Evolutionary conservation across 35 echinoderm and acorn worm genomes (phyloP).

Genomic region (Patiria miniata): DNA sequence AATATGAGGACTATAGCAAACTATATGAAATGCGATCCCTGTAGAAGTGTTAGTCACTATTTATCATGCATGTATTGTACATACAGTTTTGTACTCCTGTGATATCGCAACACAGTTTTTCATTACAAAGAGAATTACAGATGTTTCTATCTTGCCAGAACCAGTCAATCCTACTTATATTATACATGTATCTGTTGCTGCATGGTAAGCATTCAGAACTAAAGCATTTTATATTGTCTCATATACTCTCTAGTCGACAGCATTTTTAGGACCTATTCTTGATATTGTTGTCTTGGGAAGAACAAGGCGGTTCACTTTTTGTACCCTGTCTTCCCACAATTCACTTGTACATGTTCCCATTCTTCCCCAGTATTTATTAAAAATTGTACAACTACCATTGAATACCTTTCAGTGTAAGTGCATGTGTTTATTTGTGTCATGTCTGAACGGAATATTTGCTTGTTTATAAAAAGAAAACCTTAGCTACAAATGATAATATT

Average conservation of each 20-base stretch:
- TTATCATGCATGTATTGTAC: conserved; percentile 26
- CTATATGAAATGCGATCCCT: not conserved
- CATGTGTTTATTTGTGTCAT: conserved; percentile 2
- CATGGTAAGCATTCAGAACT: not conserved
- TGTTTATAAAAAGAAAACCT: too few relatives aligned
- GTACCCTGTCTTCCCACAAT: not conserved
- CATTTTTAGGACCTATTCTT: too few relatives aligned
- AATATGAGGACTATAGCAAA: not conserved
- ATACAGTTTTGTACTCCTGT: conserved; percentile 12
- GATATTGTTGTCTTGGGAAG: too few relatives aligned
- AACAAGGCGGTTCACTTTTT: not conserved
- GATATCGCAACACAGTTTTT: not conserved
- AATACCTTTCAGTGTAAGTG: not conserved
- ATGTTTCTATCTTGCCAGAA: conserved; percentile 10
- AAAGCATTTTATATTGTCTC: conserved; percentile 1
- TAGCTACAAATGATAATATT: too few relatives aligned
- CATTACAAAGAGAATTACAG: not conserved
- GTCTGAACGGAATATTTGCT: not conserved
- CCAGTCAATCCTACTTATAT: not conserved
- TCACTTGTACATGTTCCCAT: not conserved
- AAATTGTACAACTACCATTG: not conserved
- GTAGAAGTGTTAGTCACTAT: not conserved
- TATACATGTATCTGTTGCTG: not conserved
- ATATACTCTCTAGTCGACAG: not conserved
- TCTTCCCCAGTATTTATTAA: conserved; percentile 31